Evolutionary conservation across 2,888 invertebrate species (phyloP).

Genomic region (Thereva unica): DNA sequence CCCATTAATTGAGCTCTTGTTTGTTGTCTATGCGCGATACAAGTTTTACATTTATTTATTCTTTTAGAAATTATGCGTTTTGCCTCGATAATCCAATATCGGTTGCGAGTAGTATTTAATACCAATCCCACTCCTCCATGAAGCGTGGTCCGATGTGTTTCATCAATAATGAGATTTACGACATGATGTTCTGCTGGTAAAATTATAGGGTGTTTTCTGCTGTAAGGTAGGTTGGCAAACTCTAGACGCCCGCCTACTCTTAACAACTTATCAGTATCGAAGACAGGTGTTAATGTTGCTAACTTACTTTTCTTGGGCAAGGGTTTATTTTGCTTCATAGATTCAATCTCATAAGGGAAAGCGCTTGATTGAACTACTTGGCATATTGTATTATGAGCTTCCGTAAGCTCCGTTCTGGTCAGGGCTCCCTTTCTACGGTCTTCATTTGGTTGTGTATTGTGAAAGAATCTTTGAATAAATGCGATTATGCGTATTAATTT

Average conservation of each 20-base stretch:
- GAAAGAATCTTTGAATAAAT: not conserved
- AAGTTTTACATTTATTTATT: too few species aligned
- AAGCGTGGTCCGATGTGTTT: too few species aligned
- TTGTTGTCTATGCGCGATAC: too few species aligned
- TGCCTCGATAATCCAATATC: too few species aligned
- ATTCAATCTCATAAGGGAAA: not conserved
- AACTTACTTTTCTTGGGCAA: not conserved
- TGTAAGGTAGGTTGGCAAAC: not conserved
- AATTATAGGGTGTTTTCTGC: slow-evolving; percentile 6
- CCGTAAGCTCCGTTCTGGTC: not conserved
- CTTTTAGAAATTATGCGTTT: too few species aligned
- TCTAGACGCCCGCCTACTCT: not conserved
- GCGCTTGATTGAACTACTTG: not conserved
- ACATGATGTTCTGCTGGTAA: too few species aligned
- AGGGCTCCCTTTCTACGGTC: not conserved
- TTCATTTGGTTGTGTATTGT: not conserved
- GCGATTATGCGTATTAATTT: not conserved
- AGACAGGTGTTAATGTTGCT: not conserved
- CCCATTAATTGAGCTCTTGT: too few species aligned
- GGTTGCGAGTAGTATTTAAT: too few species aligned
- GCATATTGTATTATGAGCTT: not conserved
- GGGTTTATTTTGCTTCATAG: not conserved
- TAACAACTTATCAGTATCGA: not conserved
- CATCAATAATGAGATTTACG: too few species aligned
- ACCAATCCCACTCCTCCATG: too few species aligned